Conservation (phyloP, 2,888 invertebrate genomes). For the Creontiades dilutus region DNA sequence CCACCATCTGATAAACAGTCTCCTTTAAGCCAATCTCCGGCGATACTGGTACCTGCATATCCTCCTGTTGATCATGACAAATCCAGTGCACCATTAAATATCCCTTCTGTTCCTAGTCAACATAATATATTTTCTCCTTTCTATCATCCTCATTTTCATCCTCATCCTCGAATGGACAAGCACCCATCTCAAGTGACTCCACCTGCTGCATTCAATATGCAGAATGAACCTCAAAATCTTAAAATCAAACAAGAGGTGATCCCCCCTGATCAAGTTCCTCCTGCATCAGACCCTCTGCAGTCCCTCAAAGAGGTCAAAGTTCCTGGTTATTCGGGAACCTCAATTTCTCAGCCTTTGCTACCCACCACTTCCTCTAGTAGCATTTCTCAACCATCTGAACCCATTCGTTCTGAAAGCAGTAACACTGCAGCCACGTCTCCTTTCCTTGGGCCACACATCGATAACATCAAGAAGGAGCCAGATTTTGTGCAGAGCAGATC, state of each 20-base stretch:
- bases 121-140: conserved; percentile 74
- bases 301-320: conserved; percentile 90
- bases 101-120: conserved; percentile 74
- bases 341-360: conserved; percentile 77
- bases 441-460: conserved; percentile 84
- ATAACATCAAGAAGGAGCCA: conserved; percentile 87
- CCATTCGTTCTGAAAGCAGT: conserved; percentile 79
- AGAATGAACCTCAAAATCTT: conserved; percentile 85
- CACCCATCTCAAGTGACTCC: conserved; percentile 71
- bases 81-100: conserved; percentile 73
- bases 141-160: conserved; percentile 74
- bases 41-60: conserved; percentile 76
- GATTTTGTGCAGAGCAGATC: conserved; percentile 79
- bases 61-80: conserved; percentile 75
- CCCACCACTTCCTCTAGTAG: conserved; percentile 75
- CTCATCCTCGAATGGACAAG: conserved; percentile 75
- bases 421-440: conserved; percentile 80
- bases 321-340: conserved; percentile 83
- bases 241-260: conserved; percentile 85
- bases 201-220: conserved; percentile 76
- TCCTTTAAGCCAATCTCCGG: conserved; percentile 58
- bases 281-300: conserved; percentile 84
- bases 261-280: conserved; percentile 76
- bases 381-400: conserved; percentile 74
- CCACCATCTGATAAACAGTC: conserved; percentile 64